phyloP scores from a whole-genome alignment of 2,797 vertebrate genomes.

The Cheracebus regulus region DNA sequence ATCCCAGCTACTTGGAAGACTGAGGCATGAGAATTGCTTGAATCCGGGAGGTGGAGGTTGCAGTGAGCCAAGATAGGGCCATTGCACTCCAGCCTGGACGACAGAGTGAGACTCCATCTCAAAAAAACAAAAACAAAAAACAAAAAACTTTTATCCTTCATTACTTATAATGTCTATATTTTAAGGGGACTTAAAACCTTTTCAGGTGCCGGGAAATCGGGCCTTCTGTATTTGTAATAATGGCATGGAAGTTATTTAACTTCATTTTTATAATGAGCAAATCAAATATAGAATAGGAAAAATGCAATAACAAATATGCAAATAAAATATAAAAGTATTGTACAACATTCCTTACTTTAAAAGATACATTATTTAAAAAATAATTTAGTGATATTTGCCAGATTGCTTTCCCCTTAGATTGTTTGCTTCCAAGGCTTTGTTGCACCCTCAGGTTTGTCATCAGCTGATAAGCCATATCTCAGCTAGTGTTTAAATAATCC shows the following conservation, averaged over 20 bases:
- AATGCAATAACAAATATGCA: neutral
- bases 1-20: too few species aligned
- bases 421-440: neutral
- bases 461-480: neutral
- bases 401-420: neutral
- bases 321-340: neutral
- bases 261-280: conserved; percentile 41
- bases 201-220: neutral
- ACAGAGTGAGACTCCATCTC: neutral
- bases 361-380: neutral
- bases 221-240: conserved; percentile 2
- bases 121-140: neutral
- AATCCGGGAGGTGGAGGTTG: too few species aligned
- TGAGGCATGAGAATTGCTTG: too few species aligned
- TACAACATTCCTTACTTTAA: conserved; percentile 1
- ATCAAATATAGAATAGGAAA: neutral
- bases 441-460: neutral
- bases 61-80: too few species aligned
- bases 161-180: neutral
- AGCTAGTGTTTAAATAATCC: neutral
- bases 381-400: neutral
- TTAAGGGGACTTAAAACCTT: conserved; percentile 19
- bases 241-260: neutral
- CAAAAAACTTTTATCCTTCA: neutral
- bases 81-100: too few species aligned